A percentile compares a stretch with the other conserved stretches of the same genome.
Evolutionary conservation across 2,797 vertebrate species (phyloP).

Genomic region (Esox lucius): DNA sequence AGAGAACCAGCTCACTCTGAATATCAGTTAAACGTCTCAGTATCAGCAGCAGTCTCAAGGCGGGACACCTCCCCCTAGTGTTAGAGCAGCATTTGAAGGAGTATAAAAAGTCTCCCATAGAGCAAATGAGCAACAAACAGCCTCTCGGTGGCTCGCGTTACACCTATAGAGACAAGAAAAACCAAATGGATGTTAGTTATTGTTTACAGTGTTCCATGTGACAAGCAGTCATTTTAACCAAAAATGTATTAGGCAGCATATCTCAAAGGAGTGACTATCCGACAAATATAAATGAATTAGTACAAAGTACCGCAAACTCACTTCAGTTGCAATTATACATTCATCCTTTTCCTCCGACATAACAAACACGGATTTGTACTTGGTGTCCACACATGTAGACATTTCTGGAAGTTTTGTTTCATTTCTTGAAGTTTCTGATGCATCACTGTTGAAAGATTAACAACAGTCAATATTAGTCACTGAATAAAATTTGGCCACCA

Average conservation of each 20-base stretch:
- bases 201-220: background rate
- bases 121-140: conserved; percentile 83
- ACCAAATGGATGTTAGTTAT: conserved; percentile 2
- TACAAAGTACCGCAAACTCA: conserved; percentile 59
- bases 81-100: conserved; percentile 96
- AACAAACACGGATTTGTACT: conserved; percentile 99
- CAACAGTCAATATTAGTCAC: conserved; percentile 26
- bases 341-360: conserved; percentile 97
- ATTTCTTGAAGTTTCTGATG: conserved; percentile 86
- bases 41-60: conserved; percentile 93
- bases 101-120: conserved; percentile 86
- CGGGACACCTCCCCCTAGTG: conserved; percentile 83
- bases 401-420: conserved; percentile 85
- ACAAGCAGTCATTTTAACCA: background rate
- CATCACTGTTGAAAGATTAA: conserved; percentile 73
- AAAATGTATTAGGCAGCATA: too few relatives aligned
- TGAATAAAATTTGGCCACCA: background rate
- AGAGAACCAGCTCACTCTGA: conserved; percentile 98
- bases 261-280: background rate
- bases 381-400: conserved; percentile 88
- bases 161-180: conserved; percentile 74
- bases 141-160: conserved; percentile 76
- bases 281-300: background rate
- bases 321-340: conserved; percentile 99
- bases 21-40: conserved; percentile 87